Conservation (phyloP, 2,888 invertebrate species). For the Himalopsyche kuldschensis region DNA sequence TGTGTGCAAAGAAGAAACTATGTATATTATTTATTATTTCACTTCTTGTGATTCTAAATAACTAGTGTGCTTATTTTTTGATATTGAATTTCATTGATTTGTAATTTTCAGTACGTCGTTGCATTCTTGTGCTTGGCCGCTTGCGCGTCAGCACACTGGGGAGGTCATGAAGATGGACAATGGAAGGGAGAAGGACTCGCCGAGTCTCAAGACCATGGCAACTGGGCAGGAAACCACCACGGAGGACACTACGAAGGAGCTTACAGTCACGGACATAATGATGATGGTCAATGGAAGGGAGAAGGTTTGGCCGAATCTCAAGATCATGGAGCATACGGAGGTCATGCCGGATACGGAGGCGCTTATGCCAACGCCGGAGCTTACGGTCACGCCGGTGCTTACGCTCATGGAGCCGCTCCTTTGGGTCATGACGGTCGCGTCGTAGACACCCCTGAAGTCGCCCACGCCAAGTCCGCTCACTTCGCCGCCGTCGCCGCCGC, state of each 20-base stretch:
- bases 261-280: neutral
- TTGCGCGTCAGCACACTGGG: constrained; percentile 14
- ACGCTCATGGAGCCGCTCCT: constrained; percentile 45
- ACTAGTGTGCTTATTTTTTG: too few relatives aligned
- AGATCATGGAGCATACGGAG: neutral
- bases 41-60: too few relatives aligned
- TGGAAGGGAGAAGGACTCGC: constrained; percentile 44
- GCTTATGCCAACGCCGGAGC: neutral
- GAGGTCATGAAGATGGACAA: constrained; percentile 53
- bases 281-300: constrained; percentile 9
- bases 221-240: constrained; percentile 40
- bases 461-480: constrained; percentile 63
- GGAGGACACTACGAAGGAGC: neutral
- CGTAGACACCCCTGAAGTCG: constrained; percentile 65
- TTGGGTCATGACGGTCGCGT: constrained; percentile 45
- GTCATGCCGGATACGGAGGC: constrained; percentile 43
- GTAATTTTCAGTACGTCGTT: constrained; percentile 18
- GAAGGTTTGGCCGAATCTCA: constrained; percentile 8
- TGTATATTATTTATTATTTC: too few relatives aligned
- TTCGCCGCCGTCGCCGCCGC: constrained; percentile 55
- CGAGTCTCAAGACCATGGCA: constrained; percentile 61
- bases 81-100: neutral
- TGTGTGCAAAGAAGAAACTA: too few relatives aligned
- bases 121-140: constrained; percentile 28
- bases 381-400: constrained; percentile 45